phyloP scores from a whole-genome alignment of 1,140 invertebrate species.

The Notospermus geniculatus region DNA sequence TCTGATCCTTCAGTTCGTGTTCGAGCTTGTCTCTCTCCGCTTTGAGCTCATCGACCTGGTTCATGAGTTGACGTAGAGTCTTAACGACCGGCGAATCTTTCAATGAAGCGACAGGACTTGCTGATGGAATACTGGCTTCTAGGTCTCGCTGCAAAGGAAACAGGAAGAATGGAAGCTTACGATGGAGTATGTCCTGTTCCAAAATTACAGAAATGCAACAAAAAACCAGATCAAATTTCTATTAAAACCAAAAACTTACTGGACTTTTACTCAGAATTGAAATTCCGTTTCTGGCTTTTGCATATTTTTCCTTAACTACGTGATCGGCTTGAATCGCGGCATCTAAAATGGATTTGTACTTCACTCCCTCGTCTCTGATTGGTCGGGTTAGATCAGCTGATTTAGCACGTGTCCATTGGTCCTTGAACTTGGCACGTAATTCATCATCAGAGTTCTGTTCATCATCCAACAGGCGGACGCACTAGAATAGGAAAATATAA shows the following conservation, averaged over 20 bases:
- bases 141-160: slow-evolving; percentile 52
- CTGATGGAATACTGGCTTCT: slow-evolving; percentile 53
- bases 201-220: too few relatives aligned
- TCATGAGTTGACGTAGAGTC: slow-evolving; percentile 77
- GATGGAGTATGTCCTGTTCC: too few relatives aligned
- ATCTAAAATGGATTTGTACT: slow-evolving; percentile 87
- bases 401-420: slow-evolving; percentile 82
- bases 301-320: slow-evolving; percentile 84
- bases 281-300: slow-evolving; percentile 76
- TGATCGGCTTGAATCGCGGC: slow-evolving; percentile 80
- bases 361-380: slow-evolving; percentile 70
- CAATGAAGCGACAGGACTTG: slow-evolving; percentile 38
- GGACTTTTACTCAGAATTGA: slow-evolving; percentile 76
- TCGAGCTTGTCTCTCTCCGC: slow-evolving; percentile 86
- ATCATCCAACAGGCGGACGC: slow-evolving; percentile 83
- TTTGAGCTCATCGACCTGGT: slow-evolving; percentile 83
- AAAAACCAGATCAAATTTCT: too few relatives aligned
- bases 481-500: slow-evolving; percentile 56
- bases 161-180: too few relatives aligned
- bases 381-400: slow-evolving; percentile 86
- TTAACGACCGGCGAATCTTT: slow-evolving; percentile 61
- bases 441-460: slow-evolving; percentile 89
- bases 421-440: slow-evolving; percentile 83
- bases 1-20: slow-evolving; percentile 78
- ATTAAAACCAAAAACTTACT: too few relatives aligned